phyloP scores from a whole-genome alignment of 2,113 vertebrate species.

The Prionailurus viverrinus region DNA sequence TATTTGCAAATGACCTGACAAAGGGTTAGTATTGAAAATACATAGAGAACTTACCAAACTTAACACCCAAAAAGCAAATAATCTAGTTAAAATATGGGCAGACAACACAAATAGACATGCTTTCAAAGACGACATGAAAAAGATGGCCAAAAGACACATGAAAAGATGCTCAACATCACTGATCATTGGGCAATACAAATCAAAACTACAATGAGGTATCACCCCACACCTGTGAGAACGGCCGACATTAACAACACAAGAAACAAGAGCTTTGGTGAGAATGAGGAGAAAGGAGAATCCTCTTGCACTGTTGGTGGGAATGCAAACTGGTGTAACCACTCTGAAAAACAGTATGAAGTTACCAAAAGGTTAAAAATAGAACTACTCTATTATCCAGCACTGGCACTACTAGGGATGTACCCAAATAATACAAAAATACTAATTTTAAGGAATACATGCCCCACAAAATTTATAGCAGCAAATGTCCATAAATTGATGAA shows the following conservation, averaged over 20 bases:
- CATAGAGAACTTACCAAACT: background rate
- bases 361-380: background rate
- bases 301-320: background rate
- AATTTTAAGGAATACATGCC: background rate
- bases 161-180: background rate
- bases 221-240: background rate
- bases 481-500: background rate
- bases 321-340: background rate
- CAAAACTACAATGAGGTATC: background rate
- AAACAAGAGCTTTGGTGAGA: background rate
- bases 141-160: background rate
- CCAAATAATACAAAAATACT: background rate
- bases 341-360: background rate
- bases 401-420: background rate
- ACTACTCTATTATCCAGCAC: background rate
- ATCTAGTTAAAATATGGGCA: background rate
- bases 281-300: background rate
- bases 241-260: background rate
- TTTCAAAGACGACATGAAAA: background rate
- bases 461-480: background rate
- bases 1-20: background rate
- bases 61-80: background rate
- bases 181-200: background rate
- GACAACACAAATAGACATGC: background rate
- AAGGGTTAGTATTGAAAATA: background rate